Base-by-base conservation (phyloP, 92 coral and sea anemone species). In the Galaxea fascicularis region DNA sequence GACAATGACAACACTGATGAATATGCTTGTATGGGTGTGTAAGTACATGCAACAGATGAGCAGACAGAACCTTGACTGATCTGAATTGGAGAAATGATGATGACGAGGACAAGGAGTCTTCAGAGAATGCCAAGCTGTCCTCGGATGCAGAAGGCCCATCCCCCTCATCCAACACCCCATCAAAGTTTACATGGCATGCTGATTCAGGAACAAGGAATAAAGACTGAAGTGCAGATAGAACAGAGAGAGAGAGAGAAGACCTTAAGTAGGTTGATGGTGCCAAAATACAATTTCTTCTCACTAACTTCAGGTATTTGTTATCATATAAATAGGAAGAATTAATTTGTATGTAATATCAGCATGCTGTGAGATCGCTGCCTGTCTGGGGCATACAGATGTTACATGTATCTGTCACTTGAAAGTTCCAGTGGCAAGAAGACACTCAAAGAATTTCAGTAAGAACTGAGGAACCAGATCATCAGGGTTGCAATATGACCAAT, bases 181-280 rank as follows among this genome's bases (percentile, higher is more conserved):
- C 93, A 93, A 90, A 87, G 93, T 73, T 92, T 85, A 92, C 95
- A 66, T 84, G 93, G 91, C 95, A 93, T 65, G 95, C 93, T 22
- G 95, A 89, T 67, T 30, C 75, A 67, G 95, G 92, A 27, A 93
- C 91, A 71, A 90, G 80, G 93, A 76, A 90, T 16, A 85, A 56
- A 5, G 95, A 72, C 95, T 93, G 83, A 24, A 74, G 80, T 53
- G 59, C 76, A 77, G 75, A 88, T 41, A 44, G 74, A 74, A 65
- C 63, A 85, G 73, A 77, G 76, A 79, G 77, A 87, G 25, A 49
- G 77, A 78, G 46, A 87, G 77, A 77, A 41, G 65, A 57, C 69
- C 70, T 82, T 82, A 26, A 82, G 86, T 71, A 70, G 67, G 75
- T 4, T 27, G 47, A 49, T 24, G 49, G 24, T 29, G 10, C 17